These are phyloP conservation scores for Drosophila virilis DNA, from an alignment of 1,140 invertebrate species.

Conservation along the genomic window DNA sequence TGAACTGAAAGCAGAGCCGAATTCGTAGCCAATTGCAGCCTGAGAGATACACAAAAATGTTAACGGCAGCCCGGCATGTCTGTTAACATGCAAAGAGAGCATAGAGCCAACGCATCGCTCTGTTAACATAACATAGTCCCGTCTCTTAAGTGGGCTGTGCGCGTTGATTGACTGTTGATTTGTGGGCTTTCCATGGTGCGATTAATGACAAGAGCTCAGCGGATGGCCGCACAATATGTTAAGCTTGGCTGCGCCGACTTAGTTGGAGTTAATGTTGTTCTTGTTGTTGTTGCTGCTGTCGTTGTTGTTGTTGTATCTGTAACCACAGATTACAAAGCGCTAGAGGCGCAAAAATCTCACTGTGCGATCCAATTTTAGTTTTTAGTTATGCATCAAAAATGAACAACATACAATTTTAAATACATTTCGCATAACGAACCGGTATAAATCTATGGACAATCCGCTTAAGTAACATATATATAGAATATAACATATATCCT, in stretches of 20 bases:
- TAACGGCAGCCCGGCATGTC: constrained; percentile 30
- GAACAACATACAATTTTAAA: constrained; percentile 17
- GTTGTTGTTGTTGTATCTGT: constrained; percentile 11
- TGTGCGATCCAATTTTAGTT: constrained; percentile 23
- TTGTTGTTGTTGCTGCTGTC: background rate
- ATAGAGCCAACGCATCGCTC: constrained; percentile 16
- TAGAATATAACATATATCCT: constrained; percentile 1
- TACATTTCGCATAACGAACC: constrained; percentile 25
- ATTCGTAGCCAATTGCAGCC: constrained; percentile 5
- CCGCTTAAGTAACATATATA: constrained; percentile 28
- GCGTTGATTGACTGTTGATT: constrained; percentile 72
- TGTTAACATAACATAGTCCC: constrained; percentile 14
- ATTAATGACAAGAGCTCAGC: constrained; percentile 63
- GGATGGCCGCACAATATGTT: constrained; percentile 60
- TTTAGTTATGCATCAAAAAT: constrained; percentile 22
- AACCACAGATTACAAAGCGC: constrained; percentile 21
- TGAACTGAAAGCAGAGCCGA: constrained; percentile 46
- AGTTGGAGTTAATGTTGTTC: constrained; percentile 19
- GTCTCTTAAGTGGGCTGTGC: constrained; percentile 41
- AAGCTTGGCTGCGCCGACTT: constrained; percentile 51
- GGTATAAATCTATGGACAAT: constrained; percentile 39
- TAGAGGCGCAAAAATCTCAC: constrained; percentile 41
- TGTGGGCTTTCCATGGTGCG: constrained; percentile 55
- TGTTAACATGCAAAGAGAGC: constrained; percentile 43
- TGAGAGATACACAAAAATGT: constrained; percentile 69